Conservation (phyloP, 53 echinoderm and acorn worm species). For the Holothuria leucospilota region DNA sequence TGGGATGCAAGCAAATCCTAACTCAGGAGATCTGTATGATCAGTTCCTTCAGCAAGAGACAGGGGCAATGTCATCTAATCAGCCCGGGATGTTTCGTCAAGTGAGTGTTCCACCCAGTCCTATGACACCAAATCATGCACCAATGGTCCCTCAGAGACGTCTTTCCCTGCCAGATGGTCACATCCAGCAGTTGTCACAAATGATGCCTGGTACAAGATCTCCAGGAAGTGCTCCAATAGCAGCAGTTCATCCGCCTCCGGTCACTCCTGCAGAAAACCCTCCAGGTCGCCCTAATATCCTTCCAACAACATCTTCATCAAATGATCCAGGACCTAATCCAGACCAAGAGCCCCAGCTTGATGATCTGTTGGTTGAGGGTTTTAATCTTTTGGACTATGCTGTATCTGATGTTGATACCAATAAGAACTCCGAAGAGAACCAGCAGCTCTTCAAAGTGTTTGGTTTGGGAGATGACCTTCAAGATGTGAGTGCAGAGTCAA, state of each 20-base stretch:
- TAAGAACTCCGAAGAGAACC: constrained; percentile 96
- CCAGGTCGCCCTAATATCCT: background rate
- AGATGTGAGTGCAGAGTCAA: constrained; percentile 19
- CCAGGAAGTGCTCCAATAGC: background rate
- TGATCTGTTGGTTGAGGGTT: constrained; percentile 86
- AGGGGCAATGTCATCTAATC: constrained; percentile 1
- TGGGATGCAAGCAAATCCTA: constrained; percentile 13
- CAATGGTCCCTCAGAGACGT: constrained; percentile 23
- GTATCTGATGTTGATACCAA: constrained; percentile 94
- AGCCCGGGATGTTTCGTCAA: constrained; percentile 22
- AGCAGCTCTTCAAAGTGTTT: constrained; percentile 94
- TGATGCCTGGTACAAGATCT: background rate
- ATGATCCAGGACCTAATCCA: constrained; percentile 61
- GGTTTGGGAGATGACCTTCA: constrained; percentile 84
- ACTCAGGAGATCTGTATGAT: constrained; percentile 26
- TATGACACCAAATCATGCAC: background rate
- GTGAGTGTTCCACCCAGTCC: constrained; percentile 16
- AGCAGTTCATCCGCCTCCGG: background rate
- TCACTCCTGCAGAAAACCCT: background rate
- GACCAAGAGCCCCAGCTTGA: constrained; percentile 96
- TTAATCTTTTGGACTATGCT: constrained; percentile 93
- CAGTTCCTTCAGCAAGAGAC: constrained; percentile 34
- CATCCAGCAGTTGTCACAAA: background rate
- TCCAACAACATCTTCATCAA: constrained; percentile 5
- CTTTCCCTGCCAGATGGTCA: constrained; percentile 16